Base-by-base conservation (phyloP, 2,113 vertebrate species). In the Erythrolamprus reginae region DNA sequence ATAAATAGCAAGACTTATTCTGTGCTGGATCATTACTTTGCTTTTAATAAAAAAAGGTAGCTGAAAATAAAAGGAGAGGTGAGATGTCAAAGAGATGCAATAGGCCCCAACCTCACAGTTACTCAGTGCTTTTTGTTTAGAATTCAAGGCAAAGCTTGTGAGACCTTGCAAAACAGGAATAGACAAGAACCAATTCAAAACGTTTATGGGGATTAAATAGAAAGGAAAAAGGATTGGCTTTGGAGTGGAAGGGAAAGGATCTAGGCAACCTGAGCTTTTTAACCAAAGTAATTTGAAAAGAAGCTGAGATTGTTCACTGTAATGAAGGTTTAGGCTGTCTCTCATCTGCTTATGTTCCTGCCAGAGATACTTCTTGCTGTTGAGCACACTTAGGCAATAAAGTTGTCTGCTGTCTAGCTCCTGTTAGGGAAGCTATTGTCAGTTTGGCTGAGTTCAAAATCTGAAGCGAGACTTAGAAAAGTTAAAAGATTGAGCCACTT, bases 11-110 rank as follows among this genome's bases (percentile, higher is more conserved):
- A 56, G 91, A 87, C 33, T 7, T 38, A 55, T 8, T 82, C 86
- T 88, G 91, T 3, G 15, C 1, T 61, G 21, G 0, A 3, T 0
- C 77, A 21, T 53, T 26, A 88, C 87, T 90, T 56, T 38, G 47
- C 92, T 87, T 86, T 4, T 45, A 84, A 89, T 1, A 24, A 86
- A 56, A 86, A 56, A 17, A 45, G 85, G 45, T 89, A 84, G 65
- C 92, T 38, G 84, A 90, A 53, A 91, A 89, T 88, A 84, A n/a
- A 91, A 92, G 88, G 70, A 77, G 92, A 8, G 90, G 5, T 17
- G 88, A 51, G 88, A 0, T 89, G 52, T 88, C n/a, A 17, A 83
- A 77, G 0, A 19, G 6, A 58, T 17, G 24, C 4, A 15, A 17
- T 28, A 85, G 84, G 2, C 13, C 48, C 48, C 10, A 51, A n/a